Evolutionary conservation across 2,797 vertebrate genomes (phyloP).

Genomic region (Spea hammondii): DNA sequence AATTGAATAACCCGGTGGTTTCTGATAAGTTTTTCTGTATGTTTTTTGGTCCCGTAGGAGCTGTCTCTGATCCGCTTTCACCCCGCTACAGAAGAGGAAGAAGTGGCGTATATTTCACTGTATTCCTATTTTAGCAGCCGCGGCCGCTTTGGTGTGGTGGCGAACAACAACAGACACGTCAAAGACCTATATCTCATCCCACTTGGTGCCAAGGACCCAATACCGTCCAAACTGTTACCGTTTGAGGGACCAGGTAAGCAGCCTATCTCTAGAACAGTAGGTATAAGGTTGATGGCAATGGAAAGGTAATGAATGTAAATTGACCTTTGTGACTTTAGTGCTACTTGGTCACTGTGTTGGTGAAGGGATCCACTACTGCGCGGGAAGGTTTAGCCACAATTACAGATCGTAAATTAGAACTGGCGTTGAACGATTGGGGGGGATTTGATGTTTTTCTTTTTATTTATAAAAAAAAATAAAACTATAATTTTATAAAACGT

Average conservation of each 20-base stretch:
- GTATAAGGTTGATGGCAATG: not conserved
- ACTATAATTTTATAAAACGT: constrained; percentile 33
- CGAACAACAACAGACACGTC: constrained; percentile 87
- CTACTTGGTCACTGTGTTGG: no score
- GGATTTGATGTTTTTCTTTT: not conserved
- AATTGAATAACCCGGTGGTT: no score
- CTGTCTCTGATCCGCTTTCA: constrained; percentile 95
- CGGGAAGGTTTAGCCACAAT: no score
- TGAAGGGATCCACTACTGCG: no score
- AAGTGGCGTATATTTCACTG: constrained; percentile 95
- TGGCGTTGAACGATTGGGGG: no score
- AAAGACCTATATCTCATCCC: constrained; percentile 98
- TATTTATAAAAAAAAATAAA: not conserved
- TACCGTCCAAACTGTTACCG: constrained; percentile 89
- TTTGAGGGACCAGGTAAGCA: constrained; percentile 97
- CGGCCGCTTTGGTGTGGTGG: constrained; percentile 92
- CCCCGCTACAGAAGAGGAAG: constrained; percentile 94
- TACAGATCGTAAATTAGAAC: no score
- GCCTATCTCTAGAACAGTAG: constrained; percentile 13
- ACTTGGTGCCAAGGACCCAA: constrained; percentile 84
- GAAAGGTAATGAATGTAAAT: not conserved
- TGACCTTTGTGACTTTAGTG: no score
- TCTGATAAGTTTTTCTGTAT: no score
- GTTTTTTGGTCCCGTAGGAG: constrained; percentile 71
- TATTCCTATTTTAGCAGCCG: constrained; percentile 99